Base-by-base conservation (phyloP, 92 coral and sea anemone genomes). In the Palythoa heliodiscus region DNA sequence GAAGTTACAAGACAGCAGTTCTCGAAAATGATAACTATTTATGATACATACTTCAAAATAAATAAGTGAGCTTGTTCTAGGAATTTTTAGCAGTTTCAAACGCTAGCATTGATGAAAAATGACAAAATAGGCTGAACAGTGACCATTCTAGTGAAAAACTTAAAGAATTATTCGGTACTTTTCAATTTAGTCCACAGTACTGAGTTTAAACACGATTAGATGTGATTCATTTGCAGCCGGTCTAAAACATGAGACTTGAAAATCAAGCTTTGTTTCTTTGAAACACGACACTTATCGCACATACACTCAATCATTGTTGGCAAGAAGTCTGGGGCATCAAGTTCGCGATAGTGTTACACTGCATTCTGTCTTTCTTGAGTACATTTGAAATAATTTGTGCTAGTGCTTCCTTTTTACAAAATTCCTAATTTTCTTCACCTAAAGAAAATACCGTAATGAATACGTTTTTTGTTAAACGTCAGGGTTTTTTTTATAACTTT, bases 301-400 rank as follows among this genome's bases (percentile, higher is more conserved):
- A 78, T 76, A 93, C 95, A 93, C 95, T 89, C 95, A 93, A 92
- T 93, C 92, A 93, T 93, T 93, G 97, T 93, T 64, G 72, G 74
- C 25, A 12, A 7, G 19, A 4, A 47, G 84, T 80, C 84, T 80
- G 84, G 84, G 60, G 73, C 73, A 66, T 66, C 74, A 17, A 80
- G 14, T 67, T 20, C 58, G 64, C 84, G 72, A 80, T 80, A 80
- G 74, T 80, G 74, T 80, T 80, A 80, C 84, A 79, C 57, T 29
- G 35, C 24, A 25, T 78, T 43, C 58, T 38, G 55, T 39, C 71
- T 19, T 67, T 15, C 74, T 47, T 37, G 74, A 17, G 60, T 20
- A 67, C 55, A 13, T 14, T 60, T 55, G 82, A 77, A 77, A 43
- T 43, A 43, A 7, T 43, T 43, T 43, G 7, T 43, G 6, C 9